Evolutionary conservation across 1,140 invertebrate species (phyloP).

Genomic region (Wasmannia auropunctata): DNA sequence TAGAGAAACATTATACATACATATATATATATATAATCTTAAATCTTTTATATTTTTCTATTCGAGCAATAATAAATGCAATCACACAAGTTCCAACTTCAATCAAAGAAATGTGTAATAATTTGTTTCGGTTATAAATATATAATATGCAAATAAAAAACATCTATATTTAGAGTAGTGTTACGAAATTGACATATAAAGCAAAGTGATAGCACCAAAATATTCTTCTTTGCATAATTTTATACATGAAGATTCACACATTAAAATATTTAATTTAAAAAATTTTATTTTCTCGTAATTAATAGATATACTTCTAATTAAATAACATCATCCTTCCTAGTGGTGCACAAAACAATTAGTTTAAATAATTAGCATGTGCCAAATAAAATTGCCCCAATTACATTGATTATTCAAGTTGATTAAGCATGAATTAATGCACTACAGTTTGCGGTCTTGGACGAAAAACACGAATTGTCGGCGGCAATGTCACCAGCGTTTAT

Average conservation of each 20-base stretch:
- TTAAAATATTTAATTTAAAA: background rate
- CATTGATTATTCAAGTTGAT: background rate
- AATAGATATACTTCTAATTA: background rate
- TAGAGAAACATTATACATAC: background rate
- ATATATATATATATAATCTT: background rate
- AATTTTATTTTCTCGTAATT: background rate
- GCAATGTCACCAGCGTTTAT: conserved; percentile 88
- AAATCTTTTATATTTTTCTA: background rate
- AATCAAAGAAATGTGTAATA: background rate
- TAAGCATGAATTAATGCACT: conserved; percentile 14
- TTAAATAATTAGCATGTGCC: background rate
- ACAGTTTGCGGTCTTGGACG: conserved; percentile 90
- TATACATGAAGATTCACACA: background rate
- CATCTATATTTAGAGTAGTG: background rate
- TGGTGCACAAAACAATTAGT: background rate
- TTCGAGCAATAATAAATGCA: background rate
- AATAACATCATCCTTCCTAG: background rate
- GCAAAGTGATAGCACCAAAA: background rate
- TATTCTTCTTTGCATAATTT: background rate
- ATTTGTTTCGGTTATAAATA: background rate
- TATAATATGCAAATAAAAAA: background rate
- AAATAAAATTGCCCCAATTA: background rate
- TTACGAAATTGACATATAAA: background rate
- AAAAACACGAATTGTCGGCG: conserved; percentile 90
- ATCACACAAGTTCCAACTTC: background rate